Conservation (phyloP, 2,113 vertebrate species). For the Phasianus colchicus region DNA sequence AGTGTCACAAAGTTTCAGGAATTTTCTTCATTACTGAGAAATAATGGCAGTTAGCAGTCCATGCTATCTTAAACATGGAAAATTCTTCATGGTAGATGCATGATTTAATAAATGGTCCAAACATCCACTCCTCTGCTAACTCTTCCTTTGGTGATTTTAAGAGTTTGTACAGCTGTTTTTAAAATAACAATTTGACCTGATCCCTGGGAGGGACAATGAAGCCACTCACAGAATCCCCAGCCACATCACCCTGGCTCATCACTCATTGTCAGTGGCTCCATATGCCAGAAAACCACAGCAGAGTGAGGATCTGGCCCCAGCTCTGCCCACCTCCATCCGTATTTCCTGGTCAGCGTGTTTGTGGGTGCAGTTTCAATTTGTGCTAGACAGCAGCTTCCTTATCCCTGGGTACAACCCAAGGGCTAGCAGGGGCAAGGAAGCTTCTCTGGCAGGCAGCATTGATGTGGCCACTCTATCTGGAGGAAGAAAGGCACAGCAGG, state of each 20-base stretch:
- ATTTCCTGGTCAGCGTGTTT: not conserved
- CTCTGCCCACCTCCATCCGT: not conserved
- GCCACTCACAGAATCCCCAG: not conserved
- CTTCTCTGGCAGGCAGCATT: not conserved
- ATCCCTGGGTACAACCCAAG: not conserved
- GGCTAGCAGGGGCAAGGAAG: not conserved
- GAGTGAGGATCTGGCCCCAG: rapidly evolving
- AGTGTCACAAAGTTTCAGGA: not conserved
- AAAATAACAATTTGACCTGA: not conserved
- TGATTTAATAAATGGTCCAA: not conserved
- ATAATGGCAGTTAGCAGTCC: not conserved
- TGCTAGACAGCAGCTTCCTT: not conserved
- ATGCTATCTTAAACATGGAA: not conserved
- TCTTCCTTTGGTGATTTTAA: not conserved
- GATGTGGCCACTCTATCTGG: not conserved
- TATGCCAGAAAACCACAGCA: not conserved
- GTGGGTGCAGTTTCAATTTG: not conserved
- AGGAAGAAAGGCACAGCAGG: not conserved
- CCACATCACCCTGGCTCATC: not conserved
- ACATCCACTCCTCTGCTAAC: not conserved
- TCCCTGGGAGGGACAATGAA: not conserved
- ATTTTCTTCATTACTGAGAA: not conserved
- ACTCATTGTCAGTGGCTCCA: not conserved
- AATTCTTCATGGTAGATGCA: not conserved
- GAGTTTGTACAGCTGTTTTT: not conserved